A percentile compares a stretch with the other conserved stretches of the same genome.
These are phyloP conservation scores for Danaus chrysippus DNA, from an alignment of 2,888 invertebrate genomes.

Conservation along the genomic window DNA sequence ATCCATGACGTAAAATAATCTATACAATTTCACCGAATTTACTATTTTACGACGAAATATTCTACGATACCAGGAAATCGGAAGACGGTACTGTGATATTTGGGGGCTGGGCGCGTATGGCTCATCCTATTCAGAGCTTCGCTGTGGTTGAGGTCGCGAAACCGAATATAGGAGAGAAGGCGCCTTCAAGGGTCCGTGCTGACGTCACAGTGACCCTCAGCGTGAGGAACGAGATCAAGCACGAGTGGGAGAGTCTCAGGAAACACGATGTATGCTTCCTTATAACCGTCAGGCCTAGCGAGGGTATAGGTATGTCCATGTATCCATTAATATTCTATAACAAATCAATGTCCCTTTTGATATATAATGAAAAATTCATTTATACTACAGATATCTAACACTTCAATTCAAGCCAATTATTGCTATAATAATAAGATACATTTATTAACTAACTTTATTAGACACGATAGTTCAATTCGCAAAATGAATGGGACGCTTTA, in stretches of 20 bases:
- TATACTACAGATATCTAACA: no score
- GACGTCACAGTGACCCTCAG: slow-evolving; percentile 96
- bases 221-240: slow-evolving; percentile 93
- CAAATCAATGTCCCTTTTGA: no score
- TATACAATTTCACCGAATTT: no score
- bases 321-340: no score
- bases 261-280: slow-evolving; percentile 99
- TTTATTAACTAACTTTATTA: no score
- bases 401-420: no score
- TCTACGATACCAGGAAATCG: slow-evolving; percentile 80
- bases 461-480: no score
- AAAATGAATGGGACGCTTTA: no score
- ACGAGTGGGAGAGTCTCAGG: slow-evolving; percentile 97
- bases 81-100: slow-evolving; percentile 93
- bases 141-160: slow-evolving; percentile 97
- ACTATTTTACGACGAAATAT: not conserved
- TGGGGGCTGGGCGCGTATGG: slow-evolving; percentile 99
- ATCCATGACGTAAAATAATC: no score
- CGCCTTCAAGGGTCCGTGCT: slow-evolving; percentile 96
- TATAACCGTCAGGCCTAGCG: slow-evolving; percentile 91
- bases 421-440: no score
- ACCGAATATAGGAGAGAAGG: slow-evolving; percentile 94
- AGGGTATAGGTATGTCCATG: slow-evolving; percentile 83
- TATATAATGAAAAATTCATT: no score
- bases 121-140: slow-evolving; percentile 94